These are phyloP conservation scores for Drosophila neotestacea DNA, from an alignment of 2,888 invertebrate genomes.

Conservation along the genomic window DNA sequence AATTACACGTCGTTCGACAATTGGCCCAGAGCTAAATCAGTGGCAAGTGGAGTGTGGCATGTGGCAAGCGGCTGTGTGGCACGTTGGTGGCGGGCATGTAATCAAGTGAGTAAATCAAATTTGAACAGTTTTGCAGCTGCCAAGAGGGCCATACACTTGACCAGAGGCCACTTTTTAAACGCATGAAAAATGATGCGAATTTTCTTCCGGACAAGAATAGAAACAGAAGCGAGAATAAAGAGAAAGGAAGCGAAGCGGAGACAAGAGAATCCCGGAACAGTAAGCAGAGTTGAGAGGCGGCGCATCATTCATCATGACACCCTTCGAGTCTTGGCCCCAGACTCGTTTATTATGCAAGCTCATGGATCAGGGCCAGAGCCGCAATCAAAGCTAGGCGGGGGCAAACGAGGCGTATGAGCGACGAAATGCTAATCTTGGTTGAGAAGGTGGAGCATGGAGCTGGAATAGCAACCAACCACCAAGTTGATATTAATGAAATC, in stretches of 20 bases:
- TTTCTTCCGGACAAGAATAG: slow-evolving; percentile 10
- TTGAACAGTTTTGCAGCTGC: slow-evolving; percentile 81
- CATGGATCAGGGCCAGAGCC: slow-evolving; percentile 53
- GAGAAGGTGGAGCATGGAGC: slow-evolving; percentile 10
- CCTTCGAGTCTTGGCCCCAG: slow-evolving; percentile 54
- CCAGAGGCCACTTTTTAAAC: slow-evolving; percentile 74
- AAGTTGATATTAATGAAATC: slow-evolving; percentile 75
- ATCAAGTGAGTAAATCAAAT: slow-evolving; percentile 84
- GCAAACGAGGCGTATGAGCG: slow-evolving; percentile 68
- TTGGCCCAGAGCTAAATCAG: slow-evolving; percentile 62
- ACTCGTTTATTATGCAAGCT: slow-evolving; percentile 82
- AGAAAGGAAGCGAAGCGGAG: slow-evolving; percentile 1
- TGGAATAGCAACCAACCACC: neutral
- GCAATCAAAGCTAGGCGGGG: slow-evolving; percentile 37
- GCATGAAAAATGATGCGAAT: slow-evolving; percentile 81
- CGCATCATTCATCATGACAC: slow-evolving; percentile 82
- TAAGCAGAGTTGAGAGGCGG: slow-evolving; percentile 16
- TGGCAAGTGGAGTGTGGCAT: slow-evolving; percentile 4
- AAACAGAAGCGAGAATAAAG: slow-evolving; percentile 2
- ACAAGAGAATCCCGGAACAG: slow-evolving; percentile 18
- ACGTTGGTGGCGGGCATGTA: slow-evolving; percentile 48
- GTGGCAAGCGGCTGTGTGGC: neutral
- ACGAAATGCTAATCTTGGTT: slow-evolving; percentile 74
- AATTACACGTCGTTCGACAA: slow-evolving; percentile 82
- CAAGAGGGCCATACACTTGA: slow-evolving; percentile 43